Percentiles rank a stretch among this genome's conserved stretches.
These are phyloP conservation scores for Mesocentrotus franciscanus DNA, from an alignment of 53 echinoderm and acorn worm species.

Conservation along the genomic window DNA sequence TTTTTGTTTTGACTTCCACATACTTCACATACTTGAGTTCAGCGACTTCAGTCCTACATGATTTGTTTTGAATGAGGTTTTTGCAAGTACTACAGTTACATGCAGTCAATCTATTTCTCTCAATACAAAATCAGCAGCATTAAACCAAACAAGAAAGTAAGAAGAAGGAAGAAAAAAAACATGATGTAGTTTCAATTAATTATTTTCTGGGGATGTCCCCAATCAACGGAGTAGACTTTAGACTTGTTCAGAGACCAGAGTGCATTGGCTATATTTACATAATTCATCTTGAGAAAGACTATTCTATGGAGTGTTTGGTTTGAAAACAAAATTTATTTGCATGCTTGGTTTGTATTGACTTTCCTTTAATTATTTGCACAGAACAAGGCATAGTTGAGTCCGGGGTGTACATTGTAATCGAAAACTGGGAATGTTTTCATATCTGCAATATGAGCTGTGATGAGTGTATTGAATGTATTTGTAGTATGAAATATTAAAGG, in stretches of 20 bases:
- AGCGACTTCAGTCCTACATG: no score
- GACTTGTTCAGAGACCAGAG: neutral
- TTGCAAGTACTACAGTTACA: no score
- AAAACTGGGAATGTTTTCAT: conserved; percentile 11
- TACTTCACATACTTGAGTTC: no score
- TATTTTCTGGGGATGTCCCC: neutral
- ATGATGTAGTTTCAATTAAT: neutral
- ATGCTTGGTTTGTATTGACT: neutral
- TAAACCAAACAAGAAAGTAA: no score
- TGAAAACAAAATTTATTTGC: conserved; percentile 53
- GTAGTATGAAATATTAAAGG: neutral
- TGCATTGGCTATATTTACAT: neutral
- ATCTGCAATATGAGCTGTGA: neutral
- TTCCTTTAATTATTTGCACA: neutral
- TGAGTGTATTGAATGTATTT: neutral
- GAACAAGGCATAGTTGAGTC: neutral
- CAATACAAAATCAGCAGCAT: neutral
- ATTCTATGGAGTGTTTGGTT: conserved; percentile 36
- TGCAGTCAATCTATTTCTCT: no score
- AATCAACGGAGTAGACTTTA: neutral
- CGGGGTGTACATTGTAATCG: conserved; percentile 27
- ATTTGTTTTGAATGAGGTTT: no score
- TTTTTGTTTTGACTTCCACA: no score
- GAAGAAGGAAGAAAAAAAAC: neutral
- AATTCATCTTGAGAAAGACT: neutral